Conservation (phyloP, 2,113 vertebrate species). For the Calcarius ornatus region DNA sequence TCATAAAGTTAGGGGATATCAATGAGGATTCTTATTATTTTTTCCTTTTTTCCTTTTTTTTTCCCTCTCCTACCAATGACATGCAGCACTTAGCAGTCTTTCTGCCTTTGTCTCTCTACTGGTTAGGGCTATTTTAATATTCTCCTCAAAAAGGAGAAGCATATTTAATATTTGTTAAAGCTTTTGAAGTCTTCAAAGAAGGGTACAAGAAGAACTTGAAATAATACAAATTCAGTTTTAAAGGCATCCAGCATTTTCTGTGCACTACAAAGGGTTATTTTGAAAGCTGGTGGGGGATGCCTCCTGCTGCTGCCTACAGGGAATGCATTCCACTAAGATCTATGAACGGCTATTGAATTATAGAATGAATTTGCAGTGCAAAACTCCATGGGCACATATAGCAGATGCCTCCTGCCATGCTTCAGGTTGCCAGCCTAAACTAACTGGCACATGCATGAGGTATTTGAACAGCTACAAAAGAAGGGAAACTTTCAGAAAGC, state of each 20-base stretch:
- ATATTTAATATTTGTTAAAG: background rate
- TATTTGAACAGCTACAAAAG: background rate
- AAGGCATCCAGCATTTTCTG: background rate
- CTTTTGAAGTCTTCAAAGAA: background rate
- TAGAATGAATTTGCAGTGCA: background rate
- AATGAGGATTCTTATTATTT: background rate
- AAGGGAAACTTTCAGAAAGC: background rate
- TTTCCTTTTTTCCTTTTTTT: background rate
- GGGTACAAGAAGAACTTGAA: background rate
- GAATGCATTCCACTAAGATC: background rate
- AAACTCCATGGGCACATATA: background rate
- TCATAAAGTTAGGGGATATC: background rate
- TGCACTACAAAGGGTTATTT: background rate
- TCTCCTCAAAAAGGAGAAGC: background rate
- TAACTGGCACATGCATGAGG: background rate
- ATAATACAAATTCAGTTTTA: background rate
- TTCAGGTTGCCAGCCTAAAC: background rate
- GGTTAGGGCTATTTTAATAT: background rate
- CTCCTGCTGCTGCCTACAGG: background rate
- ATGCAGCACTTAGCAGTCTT: background rate
- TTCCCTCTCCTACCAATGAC: accelerated
- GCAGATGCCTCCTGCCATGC: background rate
- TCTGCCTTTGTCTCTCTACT: background rate
- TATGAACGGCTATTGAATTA: background rate
- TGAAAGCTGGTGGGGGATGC: background rate